Evolutionary conservation across 2,797 vertebrate genomes (phyloP).

Genomic region (Macrochelys suwanniensis): DNA sequence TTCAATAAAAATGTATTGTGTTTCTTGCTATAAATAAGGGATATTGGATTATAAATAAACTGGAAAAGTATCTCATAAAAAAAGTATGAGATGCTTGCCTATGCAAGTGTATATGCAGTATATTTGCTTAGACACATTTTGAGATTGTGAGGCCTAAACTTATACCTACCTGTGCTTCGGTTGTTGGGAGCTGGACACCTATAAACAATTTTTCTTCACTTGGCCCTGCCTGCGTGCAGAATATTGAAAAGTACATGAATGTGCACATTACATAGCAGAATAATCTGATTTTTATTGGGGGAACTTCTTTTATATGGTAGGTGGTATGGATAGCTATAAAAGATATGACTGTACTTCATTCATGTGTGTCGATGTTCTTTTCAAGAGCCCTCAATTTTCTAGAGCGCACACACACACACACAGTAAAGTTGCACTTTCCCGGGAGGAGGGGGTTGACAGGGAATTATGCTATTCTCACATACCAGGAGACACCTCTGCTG

Average conservation of each 20-base stretch:
- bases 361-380: neutral
- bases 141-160: no score
- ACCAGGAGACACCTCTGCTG: neutral
- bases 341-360: neutral
- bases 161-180: neutral
- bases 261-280: neutral
- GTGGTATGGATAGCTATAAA: neutral
- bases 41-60: neutral
- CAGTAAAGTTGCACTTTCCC: neutral
- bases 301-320: neutral
- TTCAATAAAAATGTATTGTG: neutral
- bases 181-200: neutral
- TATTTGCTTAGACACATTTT: neutral
- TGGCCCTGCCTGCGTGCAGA: neutral
- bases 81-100: neutral
- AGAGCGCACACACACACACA: neutral
- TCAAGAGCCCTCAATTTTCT: neutral
- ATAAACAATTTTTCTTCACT: neutral
- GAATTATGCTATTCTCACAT: rapidly evolving
- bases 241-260: neutral
- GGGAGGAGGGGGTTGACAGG: neutral
- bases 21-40: neutral
- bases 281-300: neutral
- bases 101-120: neutral
- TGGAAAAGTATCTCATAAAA: no score